Conservation (phyloP, 1,140 invertebrate species). For the Drosophila hydei region DNA sequence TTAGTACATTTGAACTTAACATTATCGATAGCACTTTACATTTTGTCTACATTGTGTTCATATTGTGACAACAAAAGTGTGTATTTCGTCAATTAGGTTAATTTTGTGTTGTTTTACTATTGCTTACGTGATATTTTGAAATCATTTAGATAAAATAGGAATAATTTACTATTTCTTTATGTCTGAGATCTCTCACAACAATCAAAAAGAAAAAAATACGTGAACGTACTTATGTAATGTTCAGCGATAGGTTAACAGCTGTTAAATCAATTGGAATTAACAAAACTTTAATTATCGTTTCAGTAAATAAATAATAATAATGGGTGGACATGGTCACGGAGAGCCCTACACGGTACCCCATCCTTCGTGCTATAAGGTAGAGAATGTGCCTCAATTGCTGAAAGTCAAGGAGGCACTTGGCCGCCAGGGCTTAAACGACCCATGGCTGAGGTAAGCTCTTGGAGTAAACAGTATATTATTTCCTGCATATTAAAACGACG, state of each 20-base stretch:
- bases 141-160: not conserved
- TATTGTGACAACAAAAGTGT: slow-evolving; percentile 21
- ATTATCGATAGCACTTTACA: slow-evolving; percentile 16
- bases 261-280: slow-evolving; percentile 9
- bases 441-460: slow-evolving; percentile 88
- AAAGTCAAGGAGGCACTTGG: slow-evolving; percentile 86
- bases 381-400: slow-evolving; percentile 87
- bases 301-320: slow-evolving; percentile 81
- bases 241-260: slow-evolving; percentile 51
- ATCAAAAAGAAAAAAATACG: slow-evolving; percentile 3
- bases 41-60: slow-evolving; percentile 8
- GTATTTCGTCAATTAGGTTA: slow-evolving; percentile 17
- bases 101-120: not conserved
- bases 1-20: not conserved
- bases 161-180: not conserved
- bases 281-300: slow-evolving; percentile 18
- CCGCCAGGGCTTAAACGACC: slow-evolving; percentile 89
- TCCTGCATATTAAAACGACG: not conserved
- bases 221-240: slow-evolving; percentile 68
- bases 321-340: slow-evolving; percentile 85
- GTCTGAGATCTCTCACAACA: not conserved
- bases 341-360: slow-evolving; percentile 87
- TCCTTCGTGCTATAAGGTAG: slow-evolving; percentile 89
- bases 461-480: not conserved
- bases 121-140: slow-evolving; percentile 10